Base-by-base conservation (phyloP, 2,888 invertebrate genomes). In the Cryptops parisi region DNA sequence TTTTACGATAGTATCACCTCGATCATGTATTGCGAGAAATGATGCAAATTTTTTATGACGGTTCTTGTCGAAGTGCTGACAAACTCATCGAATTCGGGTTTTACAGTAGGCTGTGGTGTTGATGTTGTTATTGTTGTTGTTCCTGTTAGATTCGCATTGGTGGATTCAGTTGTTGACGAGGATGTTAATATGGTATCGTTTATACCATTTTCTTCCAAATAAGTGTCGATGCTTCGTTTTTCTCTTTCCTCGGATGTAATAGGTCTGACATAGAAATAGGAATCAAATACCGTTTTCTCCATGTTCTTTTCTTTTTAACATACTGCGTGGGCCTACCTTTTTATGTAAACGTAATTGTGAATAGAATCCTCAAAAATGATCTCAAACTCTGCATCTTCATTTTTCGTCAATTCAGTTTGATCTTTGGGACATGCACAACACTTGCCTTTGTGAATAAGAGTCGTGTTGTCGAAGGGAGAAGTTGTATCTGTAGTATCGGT, bases 341-440 rank as follows among this genome's bases (percentile, higher is more conserved):
- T 78, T 2, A 77, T 65, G 62, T 79, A 80, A 51, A 88, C 80
- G 65, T 75, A 75, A 68, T 89, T 87, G 63, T 87, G 86, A 48
- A 90, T 66, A 38, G 78, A 77, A 65, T 89, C 82, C 68, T 90
- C 88, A 65, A 90, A 88, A 23, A 75, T 73, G 46, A 80, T 82
- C 54, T 77, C 72, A 60, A 74, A 74, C 59, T 76, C 76, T 54
- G 73, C 77, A 60, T 80, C 80, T 59, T 75, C 74, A 61, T 79
- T 79, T n/a, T n/a, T n/a, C n/a, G 33, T 33, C 33, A 41, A 6
- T 12, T 41, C 43, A 41, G 21, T 41, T 41, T 41, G 63, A 3
- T 70, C 71, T 25, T 69, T 69, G 17, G 57, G 48, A 52, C 61
- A 59, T 2, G 55, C 49, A 53, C 61, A 62, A 60, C 3, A 75